Evolutionary conservation across 2,113 vertebrate genomes (phyloP).

Genomic region (Sturnus vulgaris): DNA sequence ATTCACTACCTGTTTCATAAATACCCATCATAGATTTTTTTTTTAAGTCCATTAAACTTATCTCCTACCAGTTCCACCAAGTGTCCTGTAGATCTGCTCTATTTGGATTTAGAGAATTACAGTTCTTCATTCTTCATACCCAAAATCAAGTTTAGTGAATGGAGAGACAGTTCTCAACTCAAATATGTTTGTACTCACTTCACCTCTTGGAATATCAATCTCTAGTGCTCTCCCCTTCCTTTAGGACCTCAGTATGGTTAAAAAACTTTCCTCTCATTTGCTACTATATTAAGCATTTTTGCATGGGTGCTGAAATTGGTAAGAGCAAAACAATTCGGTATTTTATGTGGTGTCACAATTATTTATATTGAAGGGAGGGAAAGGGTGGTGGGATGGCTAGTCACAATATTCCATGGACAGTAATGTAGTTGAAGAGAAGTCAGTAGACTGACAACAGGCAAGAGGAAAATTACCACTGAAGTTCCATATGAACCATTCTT

Average conservation of each 20-base stretch:
- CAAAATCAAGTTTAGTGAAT: neutral
- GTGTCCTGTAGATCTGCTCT: neutral
- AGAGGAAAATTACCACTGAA: neutral
- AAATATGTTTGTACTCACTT: neutral
- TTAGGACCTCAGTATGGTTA: neutral
- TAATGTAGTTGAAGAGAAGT: neutral
- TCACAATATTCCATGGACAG: neutral
- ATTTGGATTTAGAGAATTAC: neutral
- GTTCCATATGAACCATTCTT: neutral
- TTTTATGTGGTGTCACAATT: neutral
- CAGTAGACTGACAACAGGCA: neutral
- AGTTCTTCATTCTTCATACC: neutral
- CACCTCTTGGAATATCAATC: neutral
- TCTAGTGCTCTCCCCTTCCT: neutral
- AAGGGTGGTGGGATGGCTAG: neutral
- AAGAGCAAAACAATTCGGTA: neutral
- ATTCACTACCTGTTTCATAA: neutral
- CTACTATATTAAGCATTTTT: neutral
- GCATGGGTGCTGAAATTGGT: neutral
- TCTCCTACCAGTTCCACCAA: neutral
- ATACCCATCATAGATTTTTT: neutral
- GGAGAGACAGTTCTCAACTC: neutral
- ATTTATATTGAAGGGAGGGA: neutral
- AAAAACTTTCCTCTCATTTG: neutral
- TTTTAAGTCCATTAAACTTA: neutral